phyloP scores from a whole-genome alignment of 2,113 vertebrate species.

The Cichladusa arquata region DNA sequence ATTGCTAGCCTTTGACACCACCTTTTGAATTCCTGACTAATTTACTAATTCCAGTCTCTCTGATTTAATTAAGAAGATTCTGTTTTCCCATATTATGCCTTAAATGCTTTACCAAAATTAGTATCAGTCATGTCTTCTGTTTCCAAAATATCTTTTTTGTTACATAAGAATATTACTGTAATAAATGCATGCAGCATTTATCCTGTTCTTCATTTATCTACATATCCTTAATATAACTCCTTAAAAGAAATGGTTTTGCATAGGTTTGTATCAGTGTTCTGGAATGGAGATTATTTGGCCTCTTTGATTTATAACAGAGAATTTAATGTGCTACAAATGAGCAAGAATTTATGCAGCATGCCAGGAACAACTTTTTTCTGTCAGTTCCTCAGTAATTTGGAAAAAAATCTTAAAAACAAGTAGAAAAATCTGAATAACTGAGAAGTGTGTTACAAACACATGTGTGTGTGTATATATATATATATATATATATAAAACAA shows the following conservation, averaged over 20 bases:
- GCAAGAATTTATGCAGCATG: not conserved
- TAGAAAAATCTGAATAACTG: not conserved
- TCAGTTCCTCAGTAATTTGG: not conserved
- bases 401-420: not conserved
- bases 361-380: not conserved
- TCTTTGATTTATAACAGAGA: not conserved
- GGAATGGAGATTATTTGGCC: not conserved
- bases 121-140: not conserved
- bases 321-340: not conserved
- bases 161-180: not conserved
- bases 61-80: not conserved
- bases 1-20: not conserved
- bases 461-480: fast-evolving
- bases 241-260: not conserved
- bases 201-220: not conserved
- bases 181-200: not conserved
- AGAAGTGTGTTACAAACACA: not conserved
- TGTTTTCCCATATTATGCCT: not conserved
- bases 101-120: not conserved
- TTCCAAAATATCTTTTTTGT: not conserved
- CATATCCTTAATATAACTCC: not conserved
- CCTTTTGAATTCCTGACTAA: not conserved
- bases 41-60: not conserved
- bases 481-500: not conserved
- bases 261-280: not conserved